A percentile compares a stretch with the other conserved stretches of the same genome.
phyloP scores from a whole-genome alignment of 2,113 vertebrate genomes.

The Siphamia tubifer region DNA sequence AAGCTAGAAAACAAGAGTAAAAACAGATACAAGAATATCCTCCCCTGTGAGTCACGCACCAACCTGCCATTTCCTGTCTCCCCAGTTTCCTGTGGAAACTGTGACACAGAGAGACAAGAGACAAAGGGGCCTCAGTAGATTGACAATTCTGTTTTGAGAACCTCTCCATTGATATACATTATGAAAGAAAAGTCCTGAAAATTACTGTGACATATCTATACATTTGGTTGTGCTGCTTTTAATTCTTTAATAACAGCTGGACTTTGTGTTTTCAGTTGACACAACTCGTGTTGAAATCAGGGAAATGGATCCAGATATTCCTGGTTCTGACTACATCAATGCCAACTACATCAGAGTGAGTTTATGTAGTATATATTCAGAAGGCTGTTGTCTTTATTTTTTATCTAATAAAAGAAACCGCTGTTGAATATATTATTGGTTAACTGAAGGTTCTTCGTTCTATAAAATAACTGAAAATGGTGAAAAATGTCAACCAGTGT shows the following conservation, averaged over 20 bases:
- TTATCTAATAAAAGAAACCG: too few relatives aligned
- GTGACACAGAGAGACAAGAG: slow-evolving; percentile 52
- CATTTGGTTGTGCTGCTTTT: background rate
- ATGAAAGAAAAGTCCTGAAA: background rate
- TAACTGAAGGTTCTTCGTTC: too few relatives aligned
- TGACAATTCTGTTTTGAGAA: slow-evolving; percentile 7
- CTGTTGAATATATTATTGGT: too few relatives aligned
- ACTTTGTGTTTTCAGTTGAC: slow-evolving; percentile 77
- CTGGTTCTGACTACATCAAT: slow-evolving; percentile 87
- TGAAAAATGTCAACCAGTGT: too few relatives aligned
- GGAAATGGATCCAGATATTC: slow-evolving; percentile 74
- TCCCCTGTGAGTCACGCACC: slow-evolving; percentile 83
- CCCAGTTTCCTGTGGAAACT: slow-evolving; percentile 71
- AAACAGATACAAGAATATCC: slow-evolving; percentile 92
- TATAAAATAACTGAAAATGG: too few relatives aligned
- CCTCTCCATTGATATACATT: background rate
- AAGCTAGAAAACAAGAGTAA: slow-evolving; percentile 87
- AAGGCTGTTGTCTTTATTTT: too few relatives aligned
- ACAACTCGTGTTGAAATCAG: slow-evolving; percentile 82
- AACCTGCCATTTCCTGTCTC: slow-evolving; percentile 66
- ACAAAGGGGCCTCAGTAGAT: slow-evolving; percentile 13
- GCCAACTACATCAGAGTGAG: slow-evolving; percentile 88
- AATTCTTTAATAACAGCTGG: background rate
- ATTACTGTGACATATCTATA: background rate
- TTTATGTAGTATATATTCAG: background rate